Evolutionary conservation across 2,113 vertebrate genomes (phyloP), one percentile per base, ranked within the genome.

Genomic region (Sebastes schlegelii): DNA sequence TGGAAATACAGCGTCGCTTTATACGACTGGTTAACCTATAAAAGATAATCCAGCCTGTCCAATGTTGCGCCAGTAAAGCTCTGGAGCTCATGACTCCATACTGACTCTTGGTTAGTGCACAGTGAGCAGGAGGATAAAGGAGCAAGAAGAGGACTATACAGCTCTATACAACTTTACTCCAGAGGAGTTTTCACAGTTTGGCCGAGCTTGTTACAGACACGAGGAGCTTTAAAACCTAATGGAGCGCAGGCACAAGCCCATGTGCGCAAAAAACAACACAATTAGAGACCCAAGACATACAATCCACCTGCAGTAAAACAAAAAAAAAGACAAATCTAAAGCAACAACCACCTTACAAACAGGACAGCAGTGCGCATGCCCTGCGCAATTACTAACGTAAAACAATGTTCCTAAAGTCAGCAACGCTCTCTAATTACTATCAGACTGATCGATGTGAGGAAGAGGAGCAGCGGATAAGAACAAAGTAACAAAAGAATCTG

Each of bases 281-380:
- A 61, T 14, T 2, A 43, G 8, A 55, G 40, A 80, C 5, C 9
- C 58, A 42, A 71, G 58, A 13, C 34, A 4, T 10, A 66, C 23
- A 52, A 51, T 46, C 26, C 71, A 85, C 74, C 74, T 77, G 64
- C 74, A 49, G 62, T 68, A 19, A 67, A 77, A 75, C 77, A 72
- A 40, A 26, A 45, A 49, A 58, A 68, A 54, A 48, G 42, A 77
- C 17, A 4, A 63, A 69, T 52, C 43, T 40, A 52, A 57, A 55
- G 23, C 48, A n/a, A 17, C 34, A 14, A 1, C 60, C 43, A 6
- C 46, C 67, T 55, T 70, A 60, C 45, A 40, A 67, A 61, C 13
- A 17, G 16, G 67, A 34, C 42, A 63, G 42, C 21, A 76, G 52
- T 79, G 72, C 79, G 67, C 76, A 82, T 80, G 82, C 65, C 71